Evolutionary conservation across 1,140 invertebrate species (phyloP).

Genomic region (Andricus grossulariae): DNA sequence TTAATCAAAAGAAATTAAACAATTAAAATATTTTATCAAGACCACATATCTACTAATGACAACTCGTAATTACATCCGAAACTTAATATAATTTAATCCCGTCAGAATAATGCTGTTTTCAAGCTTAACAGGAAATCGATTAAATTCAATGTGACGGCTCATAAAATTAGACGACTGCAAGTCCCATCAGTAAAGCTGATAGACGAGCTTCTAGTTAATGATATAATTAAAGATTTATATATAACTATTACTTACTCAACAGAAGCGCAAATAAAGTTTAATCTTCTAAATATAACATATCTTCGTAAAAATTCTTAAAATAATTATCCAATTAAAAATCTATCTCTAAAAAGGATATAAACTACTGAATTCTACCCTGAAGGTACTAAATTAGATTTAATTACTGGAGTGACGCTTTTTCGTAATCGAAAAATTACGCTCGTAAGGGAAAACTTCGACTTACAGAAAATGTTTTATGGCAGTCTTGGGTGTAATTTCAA

Average conservation of each 20-base stretch:
- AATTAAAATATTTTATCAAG: too few species aligned
- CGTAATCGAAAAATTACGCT: too few species aligned
- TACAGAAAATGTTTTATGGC: conserved; percentile 16
- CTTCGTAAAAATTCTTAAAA: background rate
- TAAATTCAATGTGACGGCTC: background rate
- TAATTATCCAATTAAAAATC: background rate
- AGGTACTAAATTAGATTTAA: too few species aligned
- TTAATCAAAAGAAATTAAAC: too few species aligned
- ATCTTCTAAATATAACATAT: background rate
- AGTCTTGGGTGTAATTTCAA: conserved; percentile 15
- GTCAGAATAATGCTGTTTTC: background rate
- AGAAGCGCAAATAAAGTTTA: background rate
- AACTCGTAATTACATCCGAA: background rate
- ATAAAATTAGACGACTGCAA: background rate
- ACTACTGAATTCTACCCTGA: background rate
- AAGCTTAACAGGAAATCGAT: background rate
- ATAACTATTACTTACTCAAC: background rate
- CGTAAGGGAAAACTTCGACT: too few species aligned
- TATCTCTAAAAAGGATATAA: background rate
- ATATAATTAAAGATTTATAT: background rate
- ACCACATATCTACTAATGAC: too few species aligned
- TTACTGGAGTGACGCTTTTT: too few species aligned
- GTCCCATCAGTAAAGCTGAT: background rate
- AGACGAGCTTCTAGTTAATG: background rate
- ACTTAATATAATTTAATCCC: background rate